Conservation (phyloP, 2,797 vertebrate species). For the Eulemur rubriventer region DNA sequence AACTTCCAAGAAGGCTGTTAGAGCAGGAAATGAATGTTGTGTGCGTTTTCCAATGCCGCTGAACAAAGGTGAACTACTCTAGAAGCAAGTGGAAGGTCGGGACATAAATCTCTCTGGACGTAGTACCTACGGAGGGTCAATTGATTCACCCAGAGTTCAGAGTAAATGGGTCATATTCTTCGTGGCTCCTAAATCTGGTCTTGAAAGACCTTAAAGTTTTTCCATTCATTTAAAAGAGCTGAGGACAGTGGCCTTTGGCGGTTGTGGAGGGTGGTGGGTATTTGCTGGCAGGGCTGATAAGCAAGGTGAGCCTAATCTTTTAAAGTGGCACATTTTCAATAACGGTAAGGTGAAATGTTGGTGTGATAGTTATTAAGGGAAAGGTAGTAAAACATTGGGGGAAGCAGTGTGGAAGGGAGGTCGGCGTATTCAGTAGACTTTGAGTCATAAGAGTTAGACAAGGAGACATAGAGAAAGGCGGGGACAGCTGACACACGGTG, state of each 20-base stretch:
- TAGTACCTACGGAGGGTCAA: not conserved
- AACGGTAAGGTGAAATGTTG: not conserved
- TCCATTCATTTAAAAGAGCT: not conserved
- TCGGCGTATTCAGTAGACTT: not conserved
- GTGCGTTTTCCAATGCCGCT: not conserved
- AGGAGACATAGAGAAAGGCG: not conserved
- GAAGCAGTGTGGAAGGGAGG: not conserved
- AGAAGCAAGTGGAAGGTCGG: not conserved
- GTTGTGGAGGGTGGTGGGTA: rapidly evolving
- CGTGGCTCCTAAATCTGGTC: not conserved
- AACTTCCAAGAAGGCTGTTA: not conserved
- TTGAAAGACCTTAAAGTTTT: not conserved
- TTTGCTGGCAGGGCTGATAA: not conserved
- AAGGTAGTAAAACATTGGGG: not conserved
- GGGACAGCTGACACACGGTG: not conserved
- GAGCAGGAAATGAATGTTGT: not conserved
- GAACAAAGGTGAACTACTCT: constrained; percentile 20
- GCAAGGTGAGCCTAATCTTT: not conserved
- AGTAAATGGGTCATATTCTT: not conserved
- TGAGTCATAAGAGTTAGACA: not conserved
- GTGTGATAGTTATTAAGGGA: not conserved
- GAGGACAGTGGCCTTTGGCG: not conserved
- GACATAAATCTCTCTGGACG: not conserved
- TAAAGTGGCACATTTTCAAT: not conserved
- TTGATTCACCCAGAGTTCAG: not conserved